Evolutionary conservation across 2,888 invertebrate species (phyloP).

Genomic region (Chromoteleia sp.): DNA sequence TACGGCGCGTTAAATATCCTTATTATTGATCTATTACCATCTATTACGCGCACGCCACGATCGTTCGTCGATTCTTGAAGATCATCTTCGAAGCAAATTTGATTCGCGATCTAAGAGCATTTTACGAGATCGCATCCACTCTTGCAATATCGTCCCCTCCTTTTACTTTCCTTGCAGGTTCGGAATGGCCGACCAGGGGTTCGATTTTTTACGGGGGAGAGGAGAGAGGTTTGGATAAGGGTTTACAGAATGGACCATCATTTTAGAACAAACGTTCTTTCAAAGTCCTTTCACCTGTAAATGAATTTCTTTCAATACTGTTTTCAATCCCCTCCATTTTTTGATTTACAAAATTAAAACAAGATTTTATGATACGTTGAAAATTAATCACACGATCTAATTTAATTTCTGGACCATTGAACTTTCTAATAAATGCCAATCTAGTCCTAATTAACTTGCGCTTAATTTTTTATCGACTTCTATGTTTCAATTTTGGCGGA

Average conservation of each 20-base stretch:
- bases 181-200: conserved; percentile 60
- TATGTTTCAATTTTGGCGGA: conserved; percentile 22
- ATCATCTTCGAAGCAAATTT: conserved; percentile 44
- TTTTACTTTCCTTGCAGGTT: conserved; percentile 40
- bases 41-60: conserved; percentile 60
- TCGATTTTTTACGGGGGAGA: conserved; percentile 49
- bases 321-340: neutral
- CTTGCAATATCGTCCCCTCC: conserved; percentile 32
- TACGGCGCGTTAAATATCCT: conserved; percentile 82
- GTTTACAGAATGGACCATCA: neutral
- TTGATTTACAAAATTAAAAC: neutral
- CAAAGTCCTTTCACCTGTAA: neutral
- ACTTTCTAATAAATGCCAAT: neutral
- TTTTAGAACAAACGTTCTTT: neutral
- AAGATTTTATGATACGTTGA: neutral
- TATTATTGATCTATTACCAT: conserved; percentile 84
- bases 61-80: conserved; percentile 51
- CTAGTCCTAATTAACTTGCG: neutral
- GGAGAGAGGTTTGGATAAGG: conserved; percentile 33
- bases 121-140: conserved; percentile 21
- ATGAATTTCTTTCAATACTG: neutral
- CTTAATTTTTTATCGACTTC: neutral
- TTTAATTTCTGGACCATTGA: neutral
- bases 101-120: conserved; percentile 40
- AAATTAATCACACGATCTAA: conserved; percentile 21